Conservation (phyloP, 2,113 vertebrate genomes). For the Petroica traversi region DNA sequence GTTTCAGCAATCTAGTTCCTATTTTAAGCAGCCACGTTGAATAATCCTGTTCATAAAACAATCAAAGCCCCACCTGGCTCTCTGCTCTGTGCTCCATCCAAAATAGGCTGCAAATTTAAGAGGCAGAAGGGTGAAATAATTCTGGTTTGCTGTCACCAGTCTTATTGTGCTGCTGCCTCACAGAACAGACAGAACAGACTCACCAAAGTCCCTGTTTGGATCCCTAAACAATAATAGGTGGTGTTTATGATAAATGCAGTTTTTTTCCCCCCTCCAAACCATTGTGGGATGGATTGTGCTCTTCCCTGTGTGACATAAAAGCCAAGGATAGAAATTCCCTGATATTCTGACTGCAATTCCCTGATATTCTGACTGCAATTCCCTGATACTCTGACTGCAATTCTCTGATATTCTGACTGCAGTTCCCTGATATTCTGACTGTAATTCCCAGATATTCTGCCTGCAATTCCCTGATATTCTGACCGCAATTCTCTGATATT, state of each 20-base stretch:
- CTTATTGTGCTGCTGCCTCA: neutral
- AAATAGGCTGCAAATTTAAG: neutral
- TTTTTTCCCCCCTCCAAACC: neutral
- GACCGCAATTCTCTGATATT: too few species aligned
- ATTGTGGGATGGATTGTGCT: neutral
- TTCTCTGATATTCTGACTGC: too few species aligned
- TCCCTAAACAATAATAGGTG: neutral
- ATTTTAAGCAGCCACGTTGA: neutral
- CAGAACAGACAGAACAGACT: neutral
- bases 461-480: too few species aligned
- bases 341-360: neutral
- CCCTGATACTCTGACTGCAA: too few species aligned
- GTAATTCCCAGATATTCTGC: too few species aligned
- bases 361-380: too few species aligned
- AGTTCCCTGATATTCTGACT: too few species aligned
- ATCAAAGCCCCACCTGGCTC: neutral
- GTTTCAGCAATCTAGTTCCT: neutral
- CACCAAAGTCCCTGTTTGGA: neutral
- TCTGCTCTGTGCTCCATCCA: neutral
- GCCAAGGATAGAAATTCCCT: neutral
- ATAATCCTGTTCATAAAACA: neutral
- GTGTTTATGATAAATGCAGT: neutral
- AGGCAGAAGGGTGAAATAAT: neutral
- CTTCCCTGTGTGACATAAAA: neutral
- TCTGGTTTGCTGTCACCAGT: neutral